Percentiles rank a stretch among this genome's conserved stretches.
These are phyloP conservation scores for Clepsis dumicolana DNA, from an alignment of 2,888 invertebrate genomes.

Conservation along the genomic window DNA sequence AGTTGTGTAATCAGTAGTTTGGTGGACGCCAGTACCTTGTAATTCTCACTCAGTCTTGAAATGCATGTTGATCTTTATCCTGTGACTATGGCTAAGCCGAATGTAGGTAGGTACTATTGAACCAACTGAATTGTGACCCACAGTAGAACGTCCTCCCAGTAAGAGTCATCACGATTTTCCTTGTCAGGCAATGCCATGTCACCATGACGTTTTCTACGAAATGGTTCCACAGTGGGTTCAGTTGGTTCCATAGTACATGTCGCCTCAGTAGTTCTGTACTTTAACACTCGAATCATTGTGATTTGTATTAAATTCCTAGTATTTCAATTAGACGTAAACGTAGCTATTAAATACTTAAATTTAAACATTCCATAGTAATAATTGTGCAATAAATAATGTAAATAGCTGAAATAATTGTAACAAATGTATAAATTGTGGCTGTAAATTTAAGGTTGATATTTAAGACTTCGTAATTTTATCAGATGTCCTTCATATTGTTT, in stretches of 20 bases:
- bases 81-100: slow-evolving; percentile 26
- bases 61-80: slow-evolving; percentile 35
- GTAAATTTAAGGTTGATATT: slow-evolving; percentile 42
- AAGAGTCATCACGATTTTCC: no score
- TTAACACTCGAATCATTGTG: slow-evolving; percentile 26
- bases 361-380: slow-evolving; percentile 81
- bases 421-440: slow-evolving; percentile 57
- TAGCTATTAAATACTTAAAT: slow-evolving; percentile 54
- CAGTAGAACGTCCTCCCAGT: no score
- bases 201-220: no score
- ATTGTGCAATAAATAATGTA: slow-evolving; percentile 73
- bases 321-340: slow-evolving; percentile 47
- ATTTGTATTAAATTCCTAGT: slow-evolving; percentile 37
- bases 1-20: slow-evolving; percentile 45
- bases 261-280: slow-evolving; percentile 12
- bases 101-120: no score
- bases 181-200: no score
- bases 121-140: no score
- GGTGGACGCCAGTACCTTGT: slow-evolving; percentile 65
- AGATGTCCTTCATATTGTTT: slow-evolving; percentile 34
- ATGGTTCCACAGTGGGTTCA: no score
- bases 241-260: no score
- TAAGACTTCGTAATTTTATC: slow-evolving; percentile 41
- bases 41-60: slow-evolving; percentile 52
- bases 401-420: slow-evolving; percentile 51